Conservation (phyloP, 2,113 vertebrate genomes). For the Acanthisitta chloris region DNA sequence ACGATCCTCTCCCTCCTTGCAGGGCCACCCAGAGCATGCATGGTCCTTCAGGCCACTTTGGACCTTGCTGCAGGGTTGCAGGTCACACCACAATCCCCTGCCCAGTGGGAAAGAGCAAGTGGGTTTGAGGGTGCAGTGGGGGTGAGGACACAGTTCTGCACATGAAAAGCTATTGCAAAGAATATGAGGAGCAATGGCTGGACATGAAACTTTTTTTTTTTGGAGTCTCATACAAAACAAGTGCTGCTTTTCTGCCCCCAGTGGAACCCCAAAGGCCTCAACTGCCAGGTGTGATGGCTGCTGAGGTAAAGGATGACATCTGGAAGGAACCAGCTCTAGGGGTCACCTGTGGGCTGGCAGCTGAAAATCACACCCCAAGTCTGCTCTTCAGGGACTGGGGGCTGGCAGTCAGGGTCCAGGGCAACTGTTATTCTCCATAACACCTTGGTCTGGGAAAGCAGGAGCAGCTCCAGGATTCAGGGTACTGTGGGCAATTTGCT, state of each 20-base stretch:
- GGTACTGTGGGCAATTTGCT: neutral
- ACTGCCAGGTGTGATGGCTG: neutral
- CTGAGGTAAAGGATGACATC: neutral
- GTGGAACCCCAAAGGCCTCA: neutral
- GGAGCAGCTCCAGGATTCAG: neutral
- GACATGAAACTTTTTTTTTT: neutral
- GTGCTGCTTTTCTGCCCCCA: neutral
- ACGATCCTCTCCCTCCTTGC: neutral
- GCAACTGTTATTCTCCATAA: neutral
- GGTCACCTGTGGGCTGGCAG: neutral
- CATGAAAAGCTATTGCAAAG: neutral
- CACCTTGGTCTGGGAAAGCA: neutral
- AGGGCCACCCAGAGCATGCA: neutral
- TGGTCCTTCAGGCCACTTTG: neutral
- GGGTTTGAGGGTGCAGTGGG: neutral
- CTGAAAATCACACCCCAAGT: neutral
- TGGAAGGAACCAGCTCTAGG: neutral
- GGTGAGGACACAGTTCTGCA: fast-evolving
- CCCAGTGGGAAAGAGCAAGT: neutral
- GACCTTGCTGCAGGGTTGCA: fast-evolving
- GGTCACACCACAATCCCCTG: neutral
- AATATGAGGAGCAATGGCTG: neutral
- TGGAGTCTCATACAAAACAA: fast-evolving
- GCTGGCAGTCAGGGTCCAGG: neutral
- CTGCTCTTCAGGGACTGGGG: neutral